Evolutionary conservation across 2,797 vertebrate species (phyloP).

Genomic region (Liasis olivaceus): DNA sequence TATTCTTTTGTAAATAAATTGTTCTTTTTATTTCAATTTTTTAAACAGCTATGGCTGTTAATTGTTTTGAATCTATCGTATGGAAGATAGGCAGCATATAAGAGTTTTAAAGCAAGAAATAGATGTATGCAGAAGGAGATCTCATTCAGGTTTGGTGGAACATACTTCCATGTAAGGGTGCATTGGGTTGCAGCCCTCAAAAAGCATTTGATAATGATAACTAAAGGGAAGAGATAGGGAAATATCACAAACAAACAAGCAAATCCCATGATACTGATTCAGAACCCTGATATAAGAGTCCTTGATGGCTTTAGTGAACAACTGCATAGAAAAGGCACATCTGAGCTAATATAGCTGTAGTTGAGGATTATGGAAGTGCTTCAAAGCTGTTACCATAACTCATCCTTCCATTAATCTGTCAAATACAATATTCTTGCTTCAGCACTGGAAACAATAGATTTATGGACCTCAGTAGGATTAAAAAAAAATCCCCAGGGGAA

Average conservation of each 20-base stretch:
- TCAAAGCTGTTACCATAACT: constrained; percentile 1
- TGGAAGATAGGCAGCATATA: background rate
- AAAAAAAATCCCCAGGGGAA: background rate
- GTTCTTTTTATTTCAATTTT: background rate
- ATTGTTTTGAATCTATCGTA: background rate
- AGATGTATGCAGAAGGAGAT: background rate
- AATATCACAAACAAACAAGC: background rate
- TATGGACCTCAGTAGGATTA: background rate
- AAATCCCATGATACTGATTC: background rate
- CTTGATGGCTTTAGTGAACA: constrained; percentile 1
- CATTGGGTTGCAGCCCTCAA: background rate
- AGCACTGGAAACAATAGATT: background rate
- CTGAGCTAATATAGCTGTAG: background rate
- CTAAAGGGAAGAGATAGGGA: background rate
- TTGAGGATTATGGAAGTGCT: background rate
- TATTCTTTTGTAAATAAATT: background rate
- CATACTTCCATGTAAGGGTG: background rate
- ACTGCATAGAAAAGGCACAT: background rate
- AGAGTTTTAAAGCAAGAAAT: background rate
- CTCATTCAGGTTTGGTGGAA: background rate
- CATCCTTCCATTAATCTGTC: constrained; percentile 21
- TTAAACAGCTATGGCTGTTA: background rate
- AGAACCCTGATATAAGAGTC: background rate
- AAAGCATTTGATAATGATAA: background rate
- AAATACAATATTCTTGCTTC: background rate